A percentile compares a stretch with the other conserved stretches of the same genome.
Conservation (phyloP, 30 jellyfish, hydroid and myxozoan genomes). For the Clytia hemisphaerica region DNA sequence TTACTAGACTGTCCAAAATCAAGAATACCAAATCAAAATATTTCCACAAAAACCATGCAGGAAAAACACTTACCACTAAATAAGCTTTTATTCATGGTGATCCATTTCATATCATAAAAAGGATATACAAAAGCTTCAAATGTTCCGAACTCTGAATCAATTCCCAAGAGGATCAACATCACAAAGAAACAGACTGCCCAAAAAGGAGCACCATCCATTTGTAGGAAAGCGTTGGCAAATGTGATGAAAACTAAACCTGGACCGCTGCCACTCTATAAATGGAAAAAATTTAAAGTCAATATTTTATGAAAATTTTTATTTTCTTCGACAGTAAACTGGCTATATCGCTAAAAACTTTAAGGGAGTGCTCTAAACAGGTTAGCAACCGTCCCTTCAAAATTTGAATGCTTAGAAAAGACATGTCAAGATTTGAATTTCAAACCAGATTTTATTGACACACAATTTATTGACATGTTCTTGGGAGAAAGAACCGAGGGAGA, state of each 20-base stretch:
- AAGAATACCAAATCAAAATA: too few species aligned
- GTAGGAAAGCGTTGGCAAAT: conserved; percentile 56
- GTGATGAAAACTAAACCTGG: conserved; percentile 83
- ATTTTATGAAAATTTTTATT: too few species aligned
- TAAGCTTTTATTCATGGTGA: conserved; percentile 40
- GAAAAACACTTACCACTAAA: conserved; percentile 51
- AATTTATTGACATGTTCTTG: too few species aligned
- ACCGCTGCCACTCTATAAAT: conserved; percentile 54
- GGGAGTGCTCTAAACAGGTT: too few species aligned
- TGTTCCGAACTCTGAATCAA: conserved; percentile 81
- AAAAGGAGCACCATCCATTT: conserved; percentile 66
- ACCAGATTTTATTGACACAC: too few species aligned
- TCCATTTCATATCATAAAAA: conserved; percentile 53
- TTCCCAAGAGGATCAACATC: conserved; percentile 67
- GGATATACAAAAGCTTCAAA: conserved; percentile 75
- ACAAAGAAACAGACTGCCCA: conserved; percentile 64
- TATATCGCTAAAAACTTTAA: too few species aligned
- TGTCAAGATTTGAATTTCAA: too few species aligned
- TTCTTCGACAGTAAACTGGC: too few species aligned
- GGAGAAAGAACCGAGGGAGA: too few species aligned
- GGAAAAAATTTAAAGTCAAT: too few species aligned
- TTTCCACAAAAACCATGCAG: too few species aligned
- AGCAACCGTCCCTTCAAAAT: not conserved
- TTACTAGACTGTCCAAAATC: too few species aligned
- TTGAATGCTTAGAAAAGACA: not conserved